Base-by-base conservation (phyloP, 2,888 invertebrate genomes). In the Trichacis sp. region DNA sequence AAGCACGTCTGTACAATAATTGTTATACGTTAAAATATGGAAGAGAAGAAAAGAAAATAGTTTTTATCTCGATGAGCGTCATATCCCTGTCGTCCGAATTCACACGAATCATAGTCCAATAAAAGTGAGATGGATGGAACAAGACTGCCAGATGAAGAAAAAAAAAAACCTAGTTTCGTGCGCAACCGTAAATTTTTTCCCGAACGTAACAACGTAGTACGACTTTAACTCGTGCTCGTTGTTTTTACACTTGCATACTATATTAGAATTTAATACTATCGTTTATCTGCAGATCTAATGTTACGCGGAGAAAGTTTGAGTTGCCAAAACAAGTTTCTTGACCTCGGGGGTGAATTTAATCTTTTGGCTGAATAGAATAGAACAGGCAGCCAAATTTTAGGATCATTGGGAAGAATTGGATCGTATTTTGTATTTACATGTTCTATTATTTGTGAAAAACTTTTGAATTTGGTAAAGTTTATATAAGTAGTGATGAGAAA, bases 1-100 rank as follows among this genome's bases (percentile, higher is more conserved):
- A 36, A 50, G 67, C 67, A 63, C 59, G 67, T 67, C 59, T 67
- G 63, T 67, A 67, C 67, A 67, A 67, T 67, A 67, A 67, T 67
- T 67, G 67, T 67, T 67, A 67, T 63, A 57, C 60, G 67, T 67
- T 67, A 48, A 29, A 53, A n/a, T 36, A 36, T 36, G 36, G 36
- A 46, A 8, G 24, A 24, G 24, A 52, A 40, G 36, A 17, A 29
- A 46, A 45, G 36, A 42, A 40, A 46, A 60, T 67, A 67, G 57
- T 60, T 63, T 51, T 36, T 62, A 63, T 60, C 56, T 50, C 50
- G 59, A 61, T 54, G 53, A 67, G 54, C 60, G 67, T 64, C 60
- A 60, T 64, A 64, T 67, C 67, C 57, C 57, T 47, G 60, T 59
- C 62, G 59, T 67, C 63, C 60, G 59, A 60, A 67, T 67, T 63